Base-by-base conservation (phyloP, 2,797 vertebrate species). In the Sebastes minor region DNA sequence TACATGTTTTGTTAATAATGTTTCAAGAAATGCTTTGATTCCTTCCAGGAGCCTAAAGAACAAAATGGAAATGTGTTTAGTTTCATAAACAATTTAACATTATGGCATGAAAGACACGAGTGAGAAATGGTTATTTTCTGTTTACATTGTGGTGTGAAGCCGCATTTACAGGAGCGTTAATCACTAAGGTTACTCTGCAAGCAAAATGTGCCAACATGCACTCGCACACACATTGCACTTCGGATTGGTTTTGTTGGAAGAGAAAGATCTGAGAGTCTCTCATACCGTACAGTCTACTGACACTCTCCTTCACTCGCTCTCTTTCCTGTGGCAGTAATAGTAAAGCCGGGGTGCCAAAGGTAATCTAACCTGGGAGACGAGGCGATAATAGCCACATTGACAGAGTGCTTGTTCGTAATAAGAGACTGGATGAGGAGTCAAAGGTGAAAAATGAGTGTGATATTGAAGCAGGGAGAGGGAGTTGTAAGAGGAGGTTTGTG, bases 371-470 rank as follows among this genome's bases (percentile, higher is more conserved):
- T 82, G 76, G 72, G 80, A 93, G 92, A 93, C 86, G 81, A 89
- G 87, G 88, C 62, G 89, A 93, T 95, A 95, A 96, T 94, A 88
- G 91, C 90, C 88, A 91, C 89, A 91, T 91, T 90, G 93, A 92
- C 83, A 84, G 89, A 91, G 78, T 66, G 78, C 82, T 90, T 92
- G 90, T 93, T 93, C 93, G 88, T 94, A 95, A 95, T 94, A 92
- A 91, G 90, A 93, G 91, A 86, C 93, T 86, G 88, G 86, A 93
- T 88, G 93, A 90, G 84, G 80, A 95, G 94, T 94, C 94, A 95
- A 95, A 95, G 94, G 94, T 93, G 93, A 95, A 94, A 94, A 95
- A 95, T 93, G 89, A 94, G 88, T 94, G 93, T 88, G 92, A 94
- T 95, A 95, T 95, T 91, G 93, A 86, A 83, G 75, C 75, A 82